Percentiles rank a stretch among this genome's conserved stretches.
Evolutionary conservation across 2,888 invertebrate species (phyloP).

Genomic region (Epinotia bilunana): DNA sequence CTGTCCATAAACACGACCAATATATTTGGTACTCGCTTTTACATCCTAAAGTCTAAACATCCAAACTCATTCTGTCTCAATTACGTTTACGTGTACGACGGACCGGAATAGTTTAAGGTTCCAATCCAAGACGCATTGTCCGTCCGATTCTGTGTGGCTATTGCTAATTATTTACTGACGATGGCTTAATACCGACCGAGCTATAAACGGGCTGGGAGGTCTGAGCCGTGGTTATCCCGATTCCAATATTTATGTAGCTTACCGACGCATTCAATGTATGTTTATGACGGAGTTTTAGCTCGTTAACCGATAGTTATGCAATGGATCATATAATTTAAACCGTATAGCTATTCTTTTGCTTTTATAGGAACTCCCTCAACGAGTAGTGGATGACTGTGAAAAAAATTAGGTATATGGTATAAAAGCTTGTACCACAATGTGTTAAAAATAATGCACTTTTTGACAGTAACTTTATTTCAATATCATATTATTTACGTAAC

Average conservation of each 20-base stretch:
- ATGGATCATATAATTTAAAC: constrained; percentile 11
- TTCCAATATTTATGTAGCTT: constrained; percentile 49
- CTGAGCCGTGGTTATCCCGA: constrained; percentile 56
- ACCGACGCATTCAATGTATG: constrained; percentile 49
- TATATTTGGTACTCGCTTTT: not conserved
- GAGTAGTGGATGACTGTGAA: too few species aligned
- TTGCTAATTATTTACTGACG: constrained; percentile 40
- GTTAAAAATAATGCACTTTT: too few species aligned
- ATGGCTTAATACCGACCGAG: constrained; percentile 48
- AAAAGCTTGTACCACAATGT: too few species aligned
- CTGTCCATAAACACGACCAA: too few species aligned
- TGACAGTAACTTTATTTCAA: too few species aligned
- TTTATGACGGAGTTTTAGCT: constrained; percentile 52
- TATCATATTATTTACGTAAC: too few species aligned
- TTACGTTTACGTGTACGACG: not conserved
- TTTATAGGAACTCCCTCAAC: not conserved
- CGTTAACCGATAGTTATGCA: constrained; percentile 49
- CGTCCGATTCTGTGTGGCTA: constrained; percentile 6
- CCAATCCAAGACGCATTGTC: not conserved
- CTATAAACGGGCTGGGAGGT: constrained; percentile 57
- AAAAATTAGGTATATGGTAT: too few species aligned
- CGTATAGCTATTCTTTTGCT: not conserved
- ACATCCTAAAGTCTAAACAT: not conserved
- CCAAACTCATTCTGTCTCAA: not conserved
- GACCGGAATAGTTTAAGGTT: not conserved